These are phyloP conservation scores for Drosophila littoralis DNA, from an alignment of 1,140 invertebrate genomes.

Conservation along the genomic window DNA sequence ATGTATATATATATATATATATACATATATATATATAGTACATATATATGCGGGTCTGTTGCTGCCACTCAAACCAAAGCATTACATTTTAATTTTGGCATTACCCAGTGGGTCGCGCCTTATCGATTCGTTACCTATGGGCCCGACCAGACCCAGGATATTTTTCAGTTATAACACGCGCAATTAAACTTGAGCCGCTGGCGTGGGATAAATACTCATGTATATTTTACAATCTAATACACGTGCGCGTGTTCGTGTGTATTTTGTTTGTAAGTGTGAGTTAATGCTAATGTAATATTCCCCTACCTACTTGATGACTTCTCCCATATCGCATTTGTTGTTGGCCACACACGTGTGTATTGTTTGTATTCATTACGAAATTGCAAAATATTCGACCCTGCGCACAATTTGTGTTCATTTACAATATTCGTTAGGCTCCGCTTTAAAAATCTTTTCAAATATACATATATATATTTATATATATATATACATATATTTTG, in stretches of 20 bases:
- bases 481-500: conserved; percentile 4
- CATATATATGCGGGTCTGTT: conserved; percentile 4
- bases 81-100: conserved; percentile 55
- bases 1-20: not conserved
- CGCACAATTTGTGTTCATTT: conserved; percentile 42
- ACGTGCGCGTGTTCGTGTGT: conserved; percentile 3
- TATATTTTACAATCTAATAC: conserved; percentile 59
- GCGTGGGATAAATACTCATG: conserved; percentile 69
- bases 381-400: conserved; percentile 59
- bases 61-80: conserved; percentile 2
- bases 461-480: no score
- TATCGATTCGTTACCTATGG: conserved; percentile 41
- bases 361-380: conserved; percentile 69
- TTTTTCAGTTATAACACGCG: conserved; percentile 56
- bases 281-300: conserved; percentile 45
- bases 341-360: conserved; percentile 14
- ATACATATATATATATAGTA: no score
- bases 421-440: not conserved
- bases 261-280: not conserved
- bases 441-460: conserved; percentile 1
- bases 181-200: conserved; percentile 68
- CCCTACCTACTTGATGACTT: conserved; percentile 30
- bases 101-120: conserved; percentile 22
- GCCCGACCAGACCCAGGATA: conserved; percentile 22
- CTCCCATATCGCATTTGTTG: conserved; percentile 27